Conservation (phyloP, 2,888 invertebrate genomes). For the Rhagium mordax region DNA sequence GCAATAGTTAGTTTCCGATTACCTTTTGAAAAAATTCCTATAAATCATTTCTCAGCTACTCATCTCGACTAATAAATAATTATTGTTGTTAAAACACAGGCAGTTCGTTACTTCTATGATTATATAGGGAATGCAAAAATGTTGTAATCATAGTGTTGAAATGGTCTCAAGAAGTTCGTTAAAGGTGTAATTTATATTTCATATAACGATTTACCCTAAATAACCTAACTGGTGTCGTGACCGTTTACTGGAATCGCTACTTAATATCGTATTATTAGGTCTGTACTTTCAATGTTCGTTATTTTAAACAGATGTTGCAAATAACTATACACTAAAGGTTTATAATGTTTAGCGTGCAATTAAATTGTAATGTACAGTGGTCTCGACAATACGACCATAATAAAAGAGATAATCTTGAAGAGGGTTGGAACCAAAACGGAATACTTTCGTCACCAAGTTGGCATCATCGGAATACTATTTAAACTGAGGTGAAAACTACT, state of each 20-base stretch:
- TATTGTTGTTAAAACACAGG: background rate
- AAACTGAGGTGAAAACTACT: too few relatives aligned
- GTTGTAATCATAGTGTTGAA: background rate
- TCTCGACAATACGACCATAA: too few relatives aligned
- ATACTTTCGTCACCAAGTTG: too few relatives aligned
- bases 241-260: background rate
- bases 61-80: background rate
- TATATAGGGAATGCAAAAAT: background rate
- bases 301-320: background rate
- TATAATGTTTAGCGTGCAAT: background rate
- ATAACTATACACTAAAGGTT: background rate
- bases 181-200: background rate
- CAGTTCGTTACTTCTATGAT: background rate
- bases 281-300: background rate
- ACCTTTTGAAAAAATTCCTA: too few relatives aligned
- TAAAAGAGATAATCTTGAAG: too few relatives aligned
- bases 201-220: background rate
- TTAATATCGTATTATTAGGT: background rate
- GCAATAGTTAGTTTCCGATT: too few relatives aligned
- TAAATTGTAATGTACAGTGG: too few relatives aligned
- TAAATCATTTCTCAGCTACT: too few relatives aligned
- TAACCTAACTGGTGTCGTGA: background rate
- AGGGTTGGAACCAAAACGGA: too few relatives aligned
- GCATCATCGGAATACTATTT: too few relatives aligned
- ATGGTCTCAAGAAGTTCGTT: background rate